Evolutionary conservation across 2,797 vertebrate genomes (phyloP).

Genomic region (Acanthurus lineatus): DNA sequence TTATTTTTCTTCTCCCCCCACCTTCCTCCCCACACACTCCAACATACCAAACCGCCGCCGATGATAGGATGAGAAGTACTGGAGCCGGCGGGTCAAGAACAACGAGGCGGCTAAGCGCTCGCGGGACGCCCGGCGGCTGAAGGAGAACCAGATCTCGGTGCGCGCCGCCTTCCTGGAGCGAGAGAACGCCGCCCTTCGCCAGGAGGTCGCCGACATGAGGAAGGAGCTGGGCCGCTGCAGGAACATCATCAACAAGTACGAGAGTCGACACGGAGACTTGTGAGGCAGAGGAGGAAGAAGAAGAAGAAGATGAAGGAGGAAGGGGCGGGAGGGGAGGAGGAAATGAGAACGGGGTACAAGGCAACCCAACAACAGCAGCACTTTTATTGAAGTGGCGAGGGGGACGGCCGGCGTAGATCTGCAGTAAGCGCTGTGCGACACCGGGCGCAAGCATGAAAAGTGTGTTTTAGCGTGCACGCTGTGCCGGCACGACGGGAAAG

Average conservation of each 20-base stretch:
- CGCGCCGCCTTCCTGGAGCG: slow-evolving; percentile 95
- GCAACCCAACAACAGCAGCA: slow-evolving; percentile 77
- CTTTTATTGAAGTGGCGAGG: slow-evolving; percentile 75
- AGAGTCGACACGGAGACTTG: slow-evolving; percentile 91
- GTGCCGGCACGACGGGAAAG: slow-evolving; percentile 44
- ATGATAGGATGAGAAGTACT: slow-evolving; percentile 92
- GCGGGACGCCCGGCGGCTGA: slow-evolving; percentile 92
- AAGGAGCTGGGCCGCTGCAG: slow-evolving; percentile 93
- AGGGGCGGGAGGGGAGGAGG: slow-evolving; percentile 1
- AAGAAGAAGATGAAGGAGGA: neutral
- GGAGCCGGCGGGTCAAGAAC: slow-evolving; percentile 92
- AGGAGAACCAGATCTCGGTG: slow-evolving; percentile 96
- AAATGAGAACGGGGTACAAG: slow-evolving; percentile 53
- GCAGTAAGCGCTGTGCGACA: slow-evolving; percentile 67
- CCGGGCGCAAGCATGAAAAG: slow-evolving; percentile 50
- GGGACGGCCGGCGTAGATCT: slow-evolving; percentile 63
- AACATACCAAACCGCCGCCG: slow-evolving; percentile 54
- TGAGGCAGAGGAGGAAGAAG: slow-evolving; percentile 70
- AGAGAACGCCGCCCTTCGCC: slow-evolving; percentile 90
- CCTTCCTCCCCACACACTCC: slow-evolving; percentile 54
- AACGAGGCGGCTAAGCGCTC: slow-evolving; percentile 95
- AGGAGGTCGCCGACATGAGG: slow-evolving; percentile 92
- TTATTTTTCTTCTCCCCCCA: too few species aligned
- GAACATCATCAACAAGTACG: slow-evolving; percentile 91
- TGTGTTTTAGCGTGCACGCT: slow-evolving; percentile 3